Evolutionary conservation across 2,888 invertebrate genomes (phyloP), one percentile per base, ranked within the genome.

Genomic region (Schizaphis graminum): DNA sequence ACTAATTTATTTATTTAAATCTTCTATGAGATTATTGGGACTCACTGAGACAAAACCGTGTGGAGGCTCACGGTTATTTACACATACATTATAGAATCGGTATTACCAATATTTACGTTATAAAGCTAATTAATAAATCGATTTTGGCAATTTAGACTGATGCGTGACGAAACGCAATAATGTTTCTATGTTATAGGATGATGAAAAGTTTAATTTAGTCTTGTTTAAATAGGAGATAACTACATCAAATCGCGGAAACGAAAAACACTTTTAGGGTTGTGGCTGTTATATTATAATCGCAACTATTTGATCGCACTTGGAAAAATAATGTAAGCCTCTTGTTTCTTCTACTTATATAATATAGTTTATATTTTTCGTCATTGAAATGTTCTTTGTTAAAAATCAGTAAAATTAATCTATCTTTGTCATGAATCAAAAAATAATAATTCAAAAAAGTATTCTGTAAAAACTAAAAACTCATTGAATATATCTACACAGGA

Each of bases 291-390:
- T 86, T 61, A 35, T 77, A 77, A 89, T 49, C 49, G 49, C 49
- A 35, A 91, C 49, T 89, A 44, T 89, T 89, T 57, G 28, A 88
- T 88, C n/a, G 24, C n/a, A 61, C 26, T 89, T 61, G 57, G 44
- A 11, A 77, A 91, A 35, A 89, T 8, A 91, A 91, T 35, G 26
- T 91, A 91, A 91, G 35, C 49, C 90, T n/a, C 67, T 91, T 95
- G 95, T 90, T 47, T 90, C 10, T 90, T 61, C 44, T n/a, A 61
- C 28, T 47, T 44, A 28, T 47, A 86, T n/a, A 47, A 28, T 47
- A 86, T n/a, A 47, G 28, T 28, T 16, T 44, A 88, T 57, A 35
- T 67, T 47, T 49, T 0, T 77, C 47, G 21, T 67, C 49, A 24
- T 91, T 77, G n/a, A 91, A 91, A 91, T 91, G 49, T 26, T 49